Percentiles rank a stretch among this genome's conserved stretches.
Evolutionary conservation across 2,888 invertebrate species (phyloP).

Genomic region (Melanchra persicariae): DNA sequence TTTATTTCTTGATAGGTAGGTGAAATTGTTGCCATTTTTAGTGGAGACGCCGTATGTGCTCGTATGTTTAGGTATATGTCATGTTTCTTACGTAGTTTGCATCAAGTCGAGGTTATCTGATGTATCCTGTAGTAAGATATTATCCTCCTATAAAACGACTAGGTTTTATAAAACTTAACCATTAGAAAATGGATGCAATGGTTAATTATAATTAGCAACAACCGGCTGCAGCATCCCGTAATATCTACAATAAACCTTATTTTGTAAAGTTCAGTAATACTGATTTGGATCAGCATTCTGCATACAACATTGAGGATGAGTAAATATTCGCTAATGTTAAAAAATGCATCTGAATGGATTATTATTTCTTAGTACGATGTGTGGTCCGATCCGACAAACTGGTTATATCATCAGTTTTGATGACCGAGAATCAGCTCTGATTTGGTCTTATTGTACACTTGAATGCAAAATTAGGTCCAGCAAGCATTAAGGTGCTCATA

Average conservation of each 20-base stretch:
- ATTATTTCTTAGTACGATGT: conserved; percentile 43
- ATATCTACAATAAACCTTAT: not conserved
- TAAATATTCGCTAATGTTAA: conserved; percentile 28
- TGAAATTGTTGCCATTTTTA: conserved; percentile 37
- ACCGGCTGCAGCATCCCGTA: not conserved
- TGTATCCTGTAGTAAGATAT: too few relatives aligned
- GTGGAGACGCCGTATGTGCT: not conserved
- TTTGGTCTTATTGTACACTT: conserved; percentile 41
- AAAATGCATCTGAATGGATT: conserved; percentile 37
- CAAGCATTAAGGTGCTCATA: conserved; percentile 23
- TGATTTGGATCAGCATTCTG: conserved; percentile 29
- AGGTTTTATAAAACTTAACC: not conserved
- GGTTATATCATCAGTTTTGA: conserved; percentile 50
- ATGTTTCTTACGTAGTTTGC: not conserved
- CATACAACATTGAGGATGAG: conserved; percentile 10
- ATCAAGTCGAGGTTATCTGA: conserved; percentile 9
- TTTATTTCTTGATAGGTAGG: conserved; percentile 31
- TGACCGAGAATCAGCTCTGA: conserved; percentile 28
- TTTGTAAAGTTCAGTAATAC: not conserved
- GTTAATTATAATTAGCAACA: not conserved
- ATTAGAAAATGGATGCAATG: not conserved
- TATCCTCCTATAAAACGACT: not conserved
- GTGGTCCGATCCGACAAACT: conserved; percentile 59
- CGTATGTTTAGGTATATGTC: not conserved
- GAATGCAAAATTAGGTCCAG: conserved; percentile 53